These are phyloP conservation scores for Bovichtus diacanthus DNA, from an alignment of 2,797 vertebrate genomes.

Conservation along the genomic window DNA sequence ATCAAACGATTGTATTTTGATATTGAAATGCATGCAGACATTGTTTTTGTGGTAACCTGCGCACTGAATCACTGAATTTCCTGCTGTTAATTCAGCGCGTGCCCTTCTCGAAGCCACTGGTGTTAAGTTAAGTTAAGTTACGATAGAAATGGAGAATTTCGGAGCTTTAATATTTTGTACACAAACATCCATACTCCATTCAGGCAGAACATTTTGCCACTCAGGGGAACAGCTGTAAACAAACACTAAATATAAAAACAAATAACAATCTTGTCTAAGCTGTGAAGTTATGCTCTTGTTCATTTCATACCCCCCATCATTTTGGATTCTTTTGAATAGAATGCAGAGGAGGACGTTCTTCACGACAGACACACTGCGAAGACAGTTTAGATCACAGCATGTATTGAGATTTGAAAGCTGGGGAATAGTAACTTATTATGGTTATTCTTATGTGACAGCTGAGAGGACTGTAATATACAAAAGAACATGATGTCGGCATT, in stretches of 20 bases:
- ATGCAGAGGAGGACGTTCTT: not conserved
- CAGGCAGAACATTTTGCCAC: constrained; percentile 47
- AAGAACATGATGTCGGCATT: not conserved
- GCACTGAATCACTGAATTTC: constrained; percentile 18
- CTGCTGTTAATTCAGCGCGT: not conserved
- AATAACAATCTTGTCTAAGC: constrained; percentile 47
- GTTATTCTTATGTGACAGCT: constrained; percentile 23
- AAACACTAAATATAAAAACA: constrained; percentile 66
- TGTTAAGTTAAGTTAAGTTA: constrained; percentile 14
- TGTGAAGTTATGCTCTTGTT: constrained; percentile 32
- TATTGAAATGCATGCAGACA: constrained; percentile 16
- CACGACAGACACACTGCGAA: constrained; percentile 20
- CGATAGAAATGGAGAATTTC: constrained; percentile 36
- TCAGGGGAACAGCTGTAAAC: constrained; percentile 58
- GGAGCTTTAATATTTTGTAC: constrained; percentile 47
- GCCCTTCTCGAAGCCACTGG: constrained; percentile 9
- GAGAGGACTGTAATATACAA: constrained; percentile 18
- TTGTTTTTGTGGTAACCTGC: constrained; percentile 18
- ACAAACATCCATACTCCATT: constrained; percentile 50
- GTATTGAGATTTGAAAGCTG: constrained; percentile 23
- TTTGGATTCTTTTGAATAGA: constrained; percentile 21
- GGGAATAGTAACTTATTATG: constrained; percentile 22
- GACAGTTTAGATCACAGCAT: constrained; percentile 32
- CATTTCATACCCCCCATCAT: constrained; percentile 17
- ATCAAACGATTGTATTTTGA: constrained; percentile 43